Evolutionary conservation across 2,888 invertebrate genomes (phyloP), one percentile per base, ranked within the genome.

Genomic region (Stenurella melanura): DNA sequence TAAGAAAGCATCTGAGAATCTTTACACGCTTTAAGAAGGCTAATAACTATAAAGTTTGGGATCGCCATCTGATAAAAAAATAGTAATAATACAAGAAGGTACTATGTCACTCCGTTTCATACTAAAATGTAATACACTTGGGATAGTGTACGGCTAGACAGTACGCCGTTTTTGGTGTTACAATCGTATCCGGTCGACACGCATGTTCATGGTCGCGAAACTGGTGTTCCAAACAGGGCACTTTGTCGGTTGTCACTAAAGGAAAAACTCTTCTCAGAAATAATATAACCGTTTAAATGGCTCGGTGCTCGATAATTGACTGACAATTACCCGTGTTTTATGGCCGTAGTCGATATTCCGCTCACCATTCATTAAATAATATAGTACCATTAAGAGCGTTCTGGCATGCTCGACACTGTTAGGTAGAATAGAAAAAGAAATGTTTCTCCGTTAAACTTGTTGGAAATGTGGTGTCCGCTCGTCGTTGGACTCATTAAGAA

Each of bases 301-400:
- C 58, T 70, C 68, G 30, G 61, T 73, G 78, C 71, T 66, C 80
- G 71, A 77, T 83, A 83, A 83, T 81, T 81, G 82, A 81, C 81
- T 79, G 80, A 79, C 81, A 82, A 83, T 83, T 83, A 82, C 79
- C 70, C 71, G 78, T 81, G 79, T 81, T 82, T 67, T 83, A 81
- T 79, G 38, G 75, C 75, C 60, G 66, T 30, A 50, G 42, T 71
- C 60, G 75, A 76, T 80, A 74, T 74, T 68, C 74, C 64, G 76
- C 67, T 70, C 42, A 72, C 73, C 76, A 76, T 78, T 76, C 73
- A 74, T 71, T 76, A 70, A 76, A 76, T 74, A 76, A 74, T 78
- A 78, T 74, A 61, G 73, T 50, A 50, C 60, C 60, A 70, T 70
- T 70, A 60, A 70, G 60, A 60, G 70, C 58, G 60, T 60, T 60